These are phyloP conservation scores for Penaeus japonicus DNA, from an alignment of 1,140 invertebrate species.

Conservation along the genomic window DNA sequence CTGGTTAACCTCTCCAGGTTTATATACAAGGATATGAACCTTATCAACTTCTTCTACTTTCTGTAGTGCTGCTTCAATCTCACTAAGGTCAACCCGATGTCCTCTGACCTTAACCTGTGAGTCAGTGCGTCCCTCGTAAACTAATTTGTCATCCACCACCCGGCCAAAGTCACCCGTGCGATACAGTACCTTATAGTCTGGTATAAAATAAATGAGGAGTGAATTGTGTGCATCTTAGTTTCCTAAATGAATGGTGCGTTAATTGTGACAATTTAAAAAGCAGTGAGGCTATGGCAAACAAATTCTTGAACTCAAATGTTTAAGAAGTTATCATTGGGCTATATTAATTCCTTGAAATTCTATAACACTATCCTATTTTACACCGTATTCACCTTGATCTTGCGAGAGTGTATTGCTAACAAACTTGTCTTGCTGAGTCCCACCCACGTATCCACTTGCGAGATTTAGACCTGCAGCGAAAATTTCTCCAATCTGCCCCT, in stretches of 20 bases:
- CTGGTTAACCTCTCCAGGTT: conserved; percentile 74
- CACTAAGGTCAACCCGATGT: conserved; percentile 82
- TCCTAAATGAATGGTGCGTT: too few relatives aligned
- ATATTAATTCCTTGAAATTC: too few relatives aligned
- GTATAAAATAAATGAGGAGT: too few relatives aligned
- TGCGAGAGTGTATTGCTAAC: neutral
- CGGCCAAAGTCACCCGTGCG: conserved; percentile 84
- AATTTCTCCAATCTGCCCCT: conserved; percentile 79
- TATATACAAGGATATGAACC: conserved; percentile 79
- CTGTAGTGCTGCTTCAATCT: conserved; percentile 77
- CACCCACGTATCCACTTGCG: conserved; percentile 80
- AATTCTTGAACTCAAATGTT: too few relatives aligned
- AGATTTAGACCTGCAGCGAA: conserved; percentile 81
- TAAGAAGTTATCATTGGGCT: too few relatives aligned
- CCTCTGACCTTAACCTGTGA: conserved; percentile 88
- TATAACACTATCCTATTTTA: too few relatives aligned
- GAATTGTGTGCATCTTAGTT: too few relatives aligned
- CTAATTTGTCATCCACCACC: conserved; percentile 72
- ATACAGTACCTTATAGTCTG: conserved; percentile 68
- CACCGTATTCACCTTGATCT: conserved; percentile 66
- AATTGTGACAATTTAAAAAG: too few relatives aligned
- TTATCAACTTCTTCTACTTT: conserved; percentile 71
- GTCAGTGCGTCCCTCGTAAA: conserved; percentile 83
- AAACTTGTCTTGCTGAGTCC: conserved; percentile 42
- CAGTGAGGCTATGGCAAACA: too few relatives aligned